Evolutionary conservation across 1,140 invertebrate genomes (phyloP).

Genomic region (Zaprionus gabonicus): DNA sequence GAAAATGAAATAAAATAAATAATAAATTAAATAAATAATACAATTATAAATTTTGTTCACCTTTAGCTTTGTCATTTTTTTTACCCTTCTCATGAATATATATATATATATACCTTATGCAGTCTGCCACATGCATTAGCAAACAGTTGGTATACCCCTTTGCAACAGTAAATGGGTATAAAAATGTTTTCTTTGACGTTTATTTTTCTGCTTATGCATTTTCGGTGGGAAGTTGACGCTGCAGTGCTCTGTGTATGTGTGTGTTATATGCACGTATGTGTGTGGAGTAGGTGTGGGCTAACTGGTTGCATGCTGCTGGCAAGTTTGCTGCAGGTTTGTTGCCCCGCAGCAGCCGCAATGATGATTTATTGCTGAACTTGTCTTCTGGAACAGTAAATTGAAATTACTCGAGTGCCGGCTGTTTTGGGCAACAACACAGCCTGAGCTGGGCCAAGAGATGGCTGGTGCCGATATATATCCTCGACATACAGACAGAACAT

Average conservation of each 20-base stretch:
- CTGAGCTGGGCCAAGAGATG: conserved; percentile 7
- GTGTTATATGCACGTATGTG: conserved; percentile 20
- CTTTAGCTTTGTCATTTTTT: too few relatives aligned
- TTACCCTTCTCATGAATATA: too few relatives aligned
- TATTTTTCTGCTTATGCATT: conserved; percentile 68
- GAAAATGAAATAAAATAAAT: too few relatives aligned
- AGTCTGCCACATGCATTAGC: background rate
- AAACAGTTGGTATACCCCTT: too few relatives aligned
- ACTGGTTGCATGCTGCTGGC: conserved; percentile 62
- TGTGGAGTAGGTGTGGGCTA: conserved; percentile 74
- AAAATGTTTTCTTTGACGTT: conserved; percentile 72
- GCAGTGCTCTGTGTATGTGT: conserved; percentile 28
- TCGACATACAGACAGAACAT: conserved; percentile 30
- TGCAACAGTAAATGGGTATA: background rate
- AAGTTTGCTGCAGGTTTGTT: conserved; percentile 46
- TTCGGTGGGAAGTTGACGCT: conserved; percentile 65
- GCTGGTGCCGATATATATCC: conserved; percentile 32
- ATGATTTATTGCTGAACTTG: conserved; percentile 81
- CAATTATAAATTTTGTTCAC: too few relatives aligned
- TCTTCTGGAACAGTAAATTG: conserved; percentile 66
- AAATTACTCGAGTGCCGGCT: conserved; percentile 53
- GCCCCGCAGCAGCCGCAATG: conserved; percentile 47
- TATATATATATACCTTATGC: background rate
- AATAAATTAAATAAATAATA: too few relatives aligned
- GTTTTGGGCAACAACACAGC: conserved; percentile 22